These are phyloP conservation scores for Rhagonycha lutea DNA, from an alignment of 2,888 invertebrate genomes.

Conservation along the genomic window DNA sequence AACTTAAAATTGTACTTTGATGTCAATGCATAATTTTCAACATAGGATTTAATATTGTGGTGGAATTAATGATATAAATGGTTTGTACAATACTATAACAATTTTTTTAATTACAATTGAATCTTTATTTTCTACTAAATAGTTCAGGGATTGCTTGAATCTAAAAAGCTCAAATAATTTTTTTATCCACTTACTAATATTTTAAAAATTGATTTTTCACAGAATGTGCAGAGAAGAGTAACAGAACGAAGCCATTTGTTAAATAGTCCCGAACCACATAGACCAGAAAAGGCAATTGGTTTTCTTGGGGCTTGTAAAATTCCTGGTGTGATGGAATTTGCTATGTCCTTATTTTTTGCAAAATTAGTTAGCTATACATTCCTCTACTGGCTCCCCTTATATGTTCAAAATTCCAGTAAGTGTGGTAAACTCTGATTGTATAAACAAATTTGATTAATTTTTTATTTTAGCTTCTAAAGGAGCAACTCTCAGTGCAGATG, in stretches of 20 bases:
- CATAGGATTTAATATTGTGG: no score
- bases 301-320: conserved; percentile 79
- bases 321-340: conserved; percentile 93
- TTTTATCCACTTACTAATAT: neutral
- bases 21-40: no score
- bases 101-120: no score
- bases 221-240: conserved; percentile 49
- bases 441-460: neutral
- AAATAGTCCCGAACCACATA: neutral
- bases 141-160: no score
- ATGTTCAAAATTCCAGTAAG: conserved; percentile 82
- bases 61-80: no score
- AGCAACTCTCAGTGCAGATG: conserved; percentile 71
- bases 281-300: conserved; percentile 67
- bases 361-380: conserved; percentile 97
- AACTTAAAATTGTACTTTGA: no score
- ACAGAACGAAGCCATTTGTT: conserved; percentile 49
- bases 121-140: no score
- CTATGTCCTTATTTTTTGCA: conserved; percentile 91
- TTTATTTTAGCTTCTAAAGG: conserved; percentile 65
- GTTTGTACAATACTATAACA: no score
- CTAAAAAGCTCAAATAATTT: no score
- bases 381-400: conserved; percentile 93
- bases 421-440: conserved; percentile 47
- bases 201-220: conserved; percentile 27